Conservation (phyloP, 2,797 vertebrate genomes). For the Phalloptychus januarius region DNA sequence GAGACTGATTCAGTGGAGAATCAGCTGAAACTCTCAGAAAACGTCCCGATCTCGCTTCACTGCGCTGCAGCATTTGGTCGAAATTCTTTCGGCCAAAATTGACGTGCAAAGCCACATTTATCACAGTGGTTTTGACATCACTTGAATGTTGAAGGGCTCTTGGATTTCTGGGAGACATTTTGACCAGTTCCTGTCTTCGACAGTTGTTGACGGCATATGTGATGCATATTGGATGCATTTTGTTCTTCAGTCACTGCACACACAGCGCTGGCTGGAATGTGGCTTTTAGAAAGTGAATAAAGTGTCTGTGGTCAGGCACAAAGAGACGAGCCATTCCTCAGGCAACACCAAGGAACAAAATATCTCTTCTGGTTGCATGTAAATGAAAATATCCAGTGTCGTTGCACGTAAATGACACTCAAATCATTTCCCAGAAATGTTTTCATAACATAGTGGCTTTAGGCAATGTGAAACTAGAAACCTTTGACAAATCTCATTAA, state of each 20-base stretch:
- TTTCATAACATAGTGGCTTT: conserved; percentile 29
- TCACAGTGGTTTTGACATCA: conserved; percentile 64
- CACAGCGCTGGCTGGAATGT: conserved; percentile 57
- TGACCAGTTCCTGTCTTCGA: conserved; percentile 42
- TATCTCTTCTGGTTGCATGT: conserved; percentile 39
- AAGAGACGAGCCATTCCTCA: conserved; percentile 53
- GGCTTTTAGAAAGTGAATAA: conserved; percentile 64
- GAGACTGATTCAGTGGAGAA: conserved; percentile 28
- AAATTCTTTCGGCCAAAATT: conserved; percentile 50
- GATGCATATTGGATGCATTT: conserved; percentile 65
- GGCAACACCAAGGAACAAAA: conserved; percentile 53
- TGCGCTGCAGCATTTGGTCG: conserved; percentile 34
- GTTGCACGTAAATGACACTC: conserved; percentile 41
- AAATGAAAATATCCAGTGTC: conserved; percentile 51
- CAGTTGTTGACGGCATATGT: conserved; percentile 59
- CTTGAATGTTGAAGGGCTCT: conserved; percentile 44
- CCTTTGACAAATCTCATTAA: conserved; percentile 21
- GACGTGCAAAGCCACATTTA: conserved; percentile 62
- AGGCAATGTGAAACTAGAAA: conserved; percentile 32
- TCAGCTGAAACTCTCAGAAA: conserved; percentile 30
- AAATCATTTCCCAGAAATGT: conserved; percentile 52
- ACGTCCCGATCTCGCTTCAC: conserved; percentile 32
- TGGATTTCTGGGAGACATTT: conserved; percentile 46
- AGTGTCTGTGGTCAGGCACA: conserved; percentile 69
- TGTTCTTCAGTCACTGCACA: conserved; percentile 42